These are phyloP conservation scores for Aeoliscus strigatus DNA, from an alignment of 2,797 vertebrate genomes.

Conservation along the genomic window DNA sequence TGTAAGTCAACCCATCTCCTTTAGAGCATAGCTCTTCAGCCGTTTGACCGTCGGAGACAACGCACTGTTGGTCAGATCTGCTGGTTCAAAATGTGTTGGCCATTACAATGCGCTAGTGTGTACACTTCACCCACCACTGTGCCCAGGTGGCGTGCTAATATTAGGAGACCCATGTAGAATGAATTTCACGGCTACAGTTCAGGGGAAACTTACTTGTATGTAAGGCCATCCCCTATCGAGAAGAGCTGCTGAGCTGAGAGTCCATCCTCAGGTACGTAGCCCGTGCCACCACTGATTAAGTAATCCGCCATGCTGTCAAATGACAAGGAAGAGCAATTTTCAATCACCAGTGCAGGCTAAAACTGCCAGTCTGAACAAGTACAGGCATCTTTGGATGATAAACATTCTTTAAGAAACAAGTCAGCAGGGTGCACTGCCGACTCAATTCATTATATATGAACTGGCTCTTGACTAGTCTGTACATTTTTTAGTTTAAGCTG, in stretches of 20 bases:
- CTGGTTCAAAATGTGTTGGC: conserved; percentile 78
- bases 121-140: conserved; percentile 40
- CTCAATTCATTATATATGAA: too few species aligned
- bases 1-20: conserved; percentile 94
- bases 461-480: too few species aligned
- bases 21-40: conserved; percentile 92
- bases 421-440: too few species aligned
- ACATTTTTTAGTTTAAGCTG: too few species aligned
- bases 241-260: conserved; percentile 92
- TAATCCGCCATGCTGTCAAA: conserved; percentile 89
- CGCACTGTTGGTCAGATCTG: conserved; percentile 81
- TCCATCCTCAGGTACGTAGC: conserved; percentile 90
- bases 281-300: conserved; percentile 90
- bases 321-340: conserved; percentile 13
- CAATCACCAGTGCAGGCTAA: conserved; percentile 4
- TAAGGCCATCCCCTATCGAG: conserved; percentile 85
- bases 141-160: conserved; percentile 28
- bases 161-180: conserved; percentile 43
- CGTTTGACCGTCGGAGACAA: conserved; percentile 84
- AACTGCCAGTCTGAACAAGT: too few species aligned
- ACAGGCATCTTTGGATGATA: too few species aligned
- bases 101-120: conserved; percentile 69
- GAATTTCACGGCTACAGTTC: conserved; percentile 19
- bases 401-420: too few species aligned
- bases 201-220: conserved; percentile 86